A percentile compares a stretch with the other conserved stretches of the same genome.
Conservation (phyloP, 2,113 vertebrate genomes). For the Lepidothrix coronata region DNA sequence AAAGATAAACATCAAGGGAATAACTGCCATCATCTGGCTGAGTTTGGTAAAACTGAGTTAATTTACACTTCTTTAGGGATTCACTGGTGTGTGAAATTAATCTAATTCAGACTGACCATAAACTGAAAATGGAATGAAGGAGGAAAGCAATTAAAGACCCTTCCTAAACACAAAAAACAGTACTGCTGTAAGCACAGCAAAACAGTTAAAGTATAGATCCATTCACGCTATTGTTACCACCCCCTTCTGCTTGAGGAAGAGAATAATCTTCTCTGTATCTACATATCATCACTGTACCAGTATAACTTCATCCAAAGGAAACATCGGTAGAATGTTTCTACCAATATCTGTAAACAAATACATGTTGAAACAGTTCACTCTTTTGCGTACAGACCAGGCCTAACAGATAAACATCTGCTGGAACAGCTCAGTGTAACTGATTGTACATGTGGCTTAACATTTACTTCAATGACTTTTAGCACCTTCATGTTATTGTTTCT, state of each 20-base stretch:
- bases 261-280: not conserved
- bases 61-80: slow-evolving; percentile 46
- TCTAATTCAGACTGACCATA: slow-evolving; percentile 31
- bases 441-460: slow-evolving; percentile 39
- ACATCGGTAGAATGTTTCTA: not conserved
- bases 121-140: slow-evolving; percentile 26
- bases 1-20: slow-evolving; percentile 7
- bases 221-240: not conserved
- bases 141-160: slow-evolving; percentile 22
- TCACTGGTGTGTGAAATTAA: slow-evolving; percentile 49
- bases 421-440: not conserved
- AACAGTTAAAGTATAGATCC: not conserved
- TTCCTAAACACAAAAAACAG: slow-evolving; percentile 12
- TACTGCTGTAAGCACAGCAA: not conserved
- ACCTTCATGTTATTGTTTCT: slow-evolving; percentile 44
- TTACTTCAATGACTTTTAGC: slow-evolving; percentile 46
- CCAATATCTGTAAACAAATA: not conserved
- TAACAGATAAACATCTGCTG: slow-evolving; percentile 28
- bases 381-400: not conserved
- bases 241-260: not conserved
- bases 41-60: slow-evolving; percentile 47
- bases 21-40: slow-evolving; percentile 42
- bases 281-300: not conserved
- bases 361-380: not conserved
- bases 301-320: not conserved